Conservation (phyloP, 2,113 vertebrate species). For the Alectura lathami region DNA sequence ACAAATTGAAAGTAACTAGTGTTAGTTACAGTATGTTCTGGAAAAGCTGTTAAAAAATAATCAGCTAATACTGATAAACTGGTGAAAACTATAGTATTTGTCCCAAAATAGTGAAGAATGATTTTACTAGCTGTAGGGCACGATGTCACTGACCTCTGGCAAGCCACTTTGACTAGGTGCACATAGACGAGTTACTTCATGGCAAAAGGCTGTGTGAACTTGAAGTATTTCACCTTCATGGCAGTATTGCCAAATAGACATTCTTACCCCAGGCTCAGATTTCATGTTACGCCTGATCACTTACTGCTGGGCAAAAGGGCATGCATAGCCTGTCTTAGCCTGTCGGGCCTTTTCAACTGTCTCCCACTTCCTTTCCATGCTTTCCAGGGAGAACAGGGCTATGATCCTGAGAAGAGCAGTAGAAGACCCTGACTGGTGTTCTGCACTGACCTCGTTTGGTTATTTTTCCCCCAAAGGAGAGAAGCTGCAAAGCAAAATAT, state of each 20-base stretch:
- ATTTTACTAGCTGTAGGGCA: neutral
- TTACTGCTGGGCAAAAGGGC: neutral
- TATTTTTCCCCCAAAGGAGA: neutral
- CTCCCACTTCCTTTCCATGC: neutral
- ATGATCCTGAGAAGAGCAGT: neutral
- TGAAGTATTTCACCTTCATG: neutral
- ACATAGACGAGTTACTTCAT: neutral
- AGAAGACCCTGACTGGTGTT: neutral
- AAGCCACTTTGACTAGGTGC: neutral
- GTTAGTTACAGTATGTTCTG: neutral
- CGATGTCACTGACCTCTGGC: neutral
- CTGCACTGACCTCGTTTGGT: neutral
- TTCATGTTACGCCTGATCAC: neutral
- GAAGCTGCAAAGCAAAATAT: neutral
- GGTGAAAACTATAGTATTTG: neutral
- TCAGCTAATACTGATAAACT: neutral
- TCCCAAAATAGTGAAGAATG: neutral
- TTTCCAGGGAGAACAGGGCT: neutral
- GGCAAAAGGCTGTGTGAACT: neutral
- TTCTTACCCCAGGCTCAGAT: neutral
- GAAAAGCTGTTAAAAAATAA: neutral
- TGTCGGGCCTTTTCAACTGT: neutral
- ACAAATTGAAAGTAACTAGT: neutral
- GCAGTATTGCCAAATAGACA: neutral
- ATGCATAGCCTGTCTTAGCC: neutral